These are phyloP conservation scores for Formicarius rufipectus DNA, from an alignment of 2,113 vertebrate genomes.

Conservation along the genomic window DNA sequence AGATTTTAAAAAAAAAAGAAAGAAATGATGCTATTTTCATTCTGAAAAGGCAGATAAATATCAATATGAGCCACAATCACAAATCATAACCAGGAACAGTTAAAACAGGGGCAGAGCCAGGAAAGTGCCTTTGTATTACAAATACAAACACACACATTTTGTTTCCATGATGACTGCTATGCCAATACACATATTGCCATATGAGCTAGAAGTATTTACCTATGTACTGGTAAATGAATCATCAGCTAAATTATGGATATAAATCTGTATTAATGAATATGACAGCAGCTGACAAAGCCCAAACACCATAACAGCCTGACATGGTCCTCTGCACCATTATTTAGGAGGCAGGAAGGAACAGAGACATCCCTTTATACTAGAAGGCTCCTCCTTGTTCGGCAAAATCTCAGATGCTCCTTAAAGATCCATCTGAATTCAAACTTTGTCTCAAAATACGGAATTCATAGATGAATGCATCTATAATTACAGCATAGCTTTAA, in stretches of 20 bases:
- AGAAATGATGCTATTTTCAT: background rate
- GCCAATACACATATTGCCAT: background rate
- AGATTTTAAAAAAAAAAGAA: background rate
- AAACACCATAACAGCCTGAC: background rate
- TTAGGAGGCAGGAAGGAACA: background rate
- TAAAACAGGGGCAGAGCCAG: background rate
- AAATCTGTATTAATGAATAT: background rate
- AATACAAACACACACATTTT: background rate
- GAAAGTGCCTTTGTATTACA: background rate
- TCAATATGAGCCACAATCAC: background rate
- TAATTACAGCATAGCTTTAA: background rate
- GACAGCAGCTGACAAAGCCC: background rate
- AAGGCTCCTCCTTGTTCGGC: background rate
- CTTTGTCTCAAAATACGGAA: background rate
- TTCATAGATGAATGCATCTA: background rate
- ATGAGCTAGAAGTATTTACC: background rate
- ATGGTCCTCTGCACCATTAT: background rate
- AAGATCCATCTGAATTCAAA: background rate
- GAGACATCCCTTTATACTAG: background rate
- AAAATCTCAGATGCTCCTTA: background rate
- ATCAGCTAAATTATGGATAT: slow-evolving; percentile 9
- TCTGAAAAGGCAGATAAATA: background rate
- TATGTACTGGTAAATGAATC: background rate
- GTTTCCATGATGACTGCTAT: background rate
- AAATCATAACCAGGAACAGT: background rate